Conservation (phyloP, 2,888 invertebrate genomes). For the Phyllotreta cruciferae region DNA sequence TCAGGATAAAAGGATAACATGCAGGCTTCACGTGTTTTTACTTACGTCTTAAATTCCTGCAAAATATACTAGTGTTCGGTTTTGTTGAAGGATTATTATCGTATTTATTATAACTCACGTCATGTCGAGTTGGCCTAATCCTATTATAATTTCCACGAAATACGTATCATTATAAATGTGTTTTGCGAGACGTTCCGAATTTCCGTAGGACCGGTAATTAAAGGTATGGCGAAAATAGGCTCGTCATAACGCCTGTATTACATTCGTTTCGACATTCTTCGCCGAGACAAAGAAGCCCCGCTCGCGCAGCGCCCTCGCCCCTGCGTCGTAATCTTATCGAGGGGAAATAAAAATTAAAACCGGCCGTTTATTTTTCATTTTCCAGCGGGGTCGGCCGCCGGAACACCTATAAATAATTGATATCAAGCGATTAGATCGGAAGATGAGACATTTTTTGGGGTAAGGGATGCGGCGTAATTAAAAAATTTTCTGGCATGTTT, state of each 20-base stretch:
- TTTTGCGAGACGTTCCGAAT: not conserved
- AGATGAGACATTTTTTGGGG: slow-evolving; percentile 49
- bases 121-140: slow-evolving; percentile 34
- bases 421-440: slow-evolving; percentile 56
- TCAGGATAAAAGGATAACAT: slow-evolving; percentile 41
- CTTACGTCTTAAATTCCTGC: slow-evolving; percentile 39
- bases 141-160: slow-evolving; percentile 34
- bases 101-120: slow-evolving; percentile 39
- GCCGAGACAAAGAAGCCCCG: slow-evolving; percentile 19
- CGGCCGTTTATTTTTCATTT: slow-evolving; percentile 55
- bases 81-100: slow-evolving; percentile 40
- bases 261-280: not conserved
- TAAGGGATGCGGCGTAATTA: slow-evolving; percentile 45
- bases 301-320: slow-evolving; percentile 7
- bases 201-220: too few relatives aligned
- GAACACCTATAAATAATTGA: slow-evolving; percentile 60
- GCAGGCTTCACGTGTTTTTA: slow-evolving; percentile 40
- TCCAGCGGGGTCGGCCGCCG: slow-evolving; percentile 50
- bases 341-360: slow-evolving; percentile 51
- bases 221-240: too few relatives aligned
- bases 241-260: not conserved
- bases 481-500: slow-evolving; percentile 46
- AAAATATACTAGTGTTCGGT: slow-evolving; percentile 36
- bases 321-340: slow-evolving; percentile 19
- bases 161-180: slow-evolving; percentile 22